Conservation (phyloP, 92 coral and sea anemone species). For the Phenganax stokvisi region DNA sequence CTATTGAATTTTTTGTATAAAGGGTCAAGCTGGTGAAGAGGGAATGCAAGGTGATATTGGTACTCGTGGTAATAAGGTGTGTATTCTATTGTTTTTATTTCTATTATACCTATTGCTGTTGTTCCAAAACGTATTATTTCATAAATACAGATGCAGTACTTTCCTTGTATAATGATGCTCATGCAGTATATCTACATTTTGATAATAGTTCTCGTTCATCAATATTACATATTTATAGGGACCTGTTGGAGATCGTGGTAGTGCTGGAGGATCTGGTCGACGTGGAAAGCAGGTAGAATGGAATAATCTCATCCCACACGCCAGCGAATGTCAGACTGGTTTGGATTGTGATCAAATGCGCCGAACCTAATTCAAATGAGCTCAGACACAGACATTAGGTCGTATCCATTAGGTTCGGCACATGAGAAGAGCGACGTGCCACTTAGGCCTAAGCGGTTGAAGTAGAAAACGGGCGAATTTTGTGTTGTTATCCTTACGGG, state of each 20-base stretch:
- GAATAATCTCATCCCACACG: neutral
- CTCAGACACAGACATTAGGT: too few species aligned
- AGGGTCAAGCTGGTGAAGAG: conserved; percentile 6
- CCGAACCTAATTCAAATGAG: too few species aligned
- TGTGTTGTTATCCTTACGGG: too few species aligned
- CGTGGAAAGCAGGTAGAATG: conserved; percentile 28
- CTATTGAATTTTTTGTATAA: neutral
- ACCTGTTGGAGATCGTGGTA: conserved; percentile 16
- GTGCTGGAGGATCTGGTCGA: conserved; percentile 25
- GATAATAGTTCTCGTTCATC: neutral
- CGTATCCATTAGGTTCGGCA: too few species aligned
- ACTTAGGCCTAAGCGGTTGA: too few species aligned
- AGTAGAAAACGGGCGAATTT: too few species aligned
- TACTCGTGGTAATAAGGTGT: conserved; percentile 4
- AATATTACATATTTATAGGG: conserved; percentile 1
- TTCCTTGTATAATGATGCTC: too few species aligned
- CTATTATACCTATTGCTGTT: neutral
- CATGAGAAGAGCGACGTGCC: too few species aligned
- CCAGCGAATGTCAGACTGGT: neutral
- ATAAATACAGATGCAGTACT: too few species aligned
- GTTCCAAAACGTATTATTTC: neutral
- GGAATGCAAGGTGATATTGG: conserved; percentile 2
- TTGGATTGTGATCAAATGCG: too few species aligned
- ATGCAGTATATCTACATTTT: too few species aligned
- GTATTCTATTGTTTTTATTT: neutral